Evolutionary conservation across 1,140 invertebrate genomes (phyloP), one percentile per base, ranked within the genome.

Genomic region (Heliconius nattereri): DNA sequence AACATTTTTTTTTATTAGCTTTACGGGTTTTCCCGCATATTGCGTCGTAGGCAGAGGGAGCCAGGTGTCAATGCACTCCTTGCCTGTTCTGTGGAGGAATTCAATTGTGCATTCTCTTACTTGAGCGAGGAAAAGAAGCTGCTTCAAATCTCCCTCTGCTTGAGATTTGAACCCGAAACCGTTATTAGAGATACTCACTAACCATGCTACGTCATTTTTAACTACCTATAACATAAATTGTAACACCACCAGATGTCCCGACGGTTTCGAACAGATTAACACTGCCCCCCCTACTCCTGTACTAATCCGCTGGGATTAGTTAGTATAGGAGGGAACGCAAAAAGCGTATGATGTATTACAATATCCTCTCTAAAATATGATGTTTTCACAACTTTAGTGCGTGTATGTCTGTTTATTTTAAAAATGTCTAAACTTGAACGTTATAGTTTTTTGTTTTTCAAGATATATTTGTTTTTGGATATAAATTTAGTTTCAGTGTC

Each of bases 351-450:
- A 66, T 26, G n/a, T 66, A 66, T 66, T 26, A 29, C 60, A 13
- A 66, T 66, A 66, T 66, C 60, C 60, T 66, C 60, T 66, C 60
- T 66, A 26, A 66, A 66, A 26, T 66, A 66, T 29, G 26, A 66
- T 26, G 23, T 66, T 66, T 66, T 66, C 29, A 66, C 26, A 66
- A 26, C 23, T 66, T 66, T 45, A 16, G 20, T 66, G 60, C 0
- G 49, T 52, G 19, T 52, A 7, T 26, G 20, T 23, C 23, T 66
- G 57, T 66, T 29, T 66, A 57, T 26, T 66, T 66, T 23, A 26
- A 26, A 66, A 57, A 66, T 60, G 23, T 26, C 23, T 66, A 66
- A 66, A 66, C 9, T 66, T 66, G 57, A 26, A 16, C 5, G 54
- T 8, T 57, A 19, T 23, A 9, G 2, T 57, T n/a, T 57, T 57